A percentile compares a stretch with the other conserved stretches of the same genome.
These are phyloP conservation scores for Isaurus tuberculatus DNA, from an alignment of 92 coral and sea anemone genomes.

Conservation along the genomic window DNA sequence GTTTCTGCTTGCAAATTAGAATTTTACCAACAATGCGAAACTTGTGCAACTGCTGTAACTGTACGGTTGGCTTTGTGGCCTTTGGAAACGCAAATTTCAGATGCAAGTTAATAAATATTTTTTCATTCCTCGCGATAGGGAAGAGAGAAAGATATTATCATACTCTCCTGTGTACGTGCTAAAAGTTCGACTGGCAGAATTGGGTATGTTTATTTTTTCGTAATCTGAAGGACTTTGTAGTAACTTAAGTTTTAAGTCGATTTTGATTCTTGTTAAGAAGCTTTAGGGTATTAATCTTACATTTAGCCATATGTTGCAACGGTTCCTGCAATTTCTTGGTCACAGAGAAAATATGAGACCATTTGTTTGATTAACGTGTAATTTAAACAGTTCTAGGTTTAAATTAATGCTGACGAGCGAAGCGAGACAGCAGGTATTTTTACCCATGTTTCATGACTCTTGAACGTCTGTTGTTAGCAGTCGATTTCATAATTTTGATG, in stretches of 20 bases:
- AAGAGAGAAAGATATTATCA: slow-evolving; percentile 89
- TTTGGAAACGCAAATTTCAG: not conserved
- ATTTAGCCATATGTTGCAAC: too few relatives aligned
- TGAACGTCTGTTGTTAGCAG: too few relatives aligned
- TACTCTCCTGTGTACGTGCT: slow-evolving; percentile 94
- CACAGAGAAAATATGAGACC: not conserved
- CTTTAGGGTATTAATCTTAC: too few relatives aligned
- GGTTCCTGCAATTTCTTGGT: too few relatives aligned
- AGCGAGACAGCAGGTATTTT: too few relatives aligned
- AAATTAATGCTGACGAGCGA: too few relatives aligned
- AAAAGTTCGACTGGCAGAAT: slow-evolving; percentile 59
- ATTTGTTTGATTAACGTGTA: not conserved
- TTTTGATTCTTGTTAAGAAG: not conserved
- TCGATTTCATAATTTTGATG: too few relatives aligned
- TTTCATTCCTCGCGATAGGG: too few relatives aligned
- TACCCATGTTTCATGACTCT: too few relatives aligned
- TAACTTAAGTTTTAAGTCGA: not conserved
- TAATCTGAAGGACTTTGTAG: not conserved
- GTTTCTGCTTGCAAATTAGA: too few relatives aligned
- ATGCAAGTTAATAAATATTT: not conserved
- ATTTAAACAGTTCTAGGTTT: too few relatives aligned
- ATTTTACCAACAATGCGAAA: too few relatives aligned
- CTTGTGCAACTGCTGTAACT: not conserved
- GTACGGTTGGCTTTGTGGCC: not conserved
- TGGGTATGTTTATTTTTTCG: slow-evolving; percentile 68